A percentile compares a stretch with the other conserved stretches of the same genome.
phyloP scores from a whole-genome alignment of 2,888 invertebrate species.

The Synergus umbraculus region DNA sequence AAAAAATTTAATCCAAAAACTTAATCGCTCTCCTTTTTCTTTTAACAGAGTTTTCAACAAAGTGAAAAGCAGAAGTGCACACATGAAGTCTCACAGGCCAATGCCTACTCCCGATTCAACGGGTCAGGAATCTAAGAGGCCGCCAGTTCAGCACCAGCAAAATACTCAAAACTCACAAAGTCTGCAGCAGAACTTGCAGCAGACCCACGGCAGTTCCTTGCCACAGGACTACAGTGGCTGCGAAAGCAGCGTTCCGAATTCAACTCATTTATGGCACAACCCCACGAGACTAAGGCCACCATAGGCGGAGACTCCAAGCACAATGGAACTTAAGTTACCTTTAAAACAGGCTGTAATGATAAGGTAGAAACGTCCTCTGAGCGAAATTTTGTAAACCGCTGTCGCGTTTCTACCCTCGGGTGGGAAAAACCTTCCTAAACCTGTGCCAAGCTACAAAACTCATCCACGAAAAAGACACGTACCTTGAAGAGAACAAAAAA shows the following conservation, averaged over 20 bases:
- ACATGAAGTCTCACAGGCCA: constrained; percentile 99
- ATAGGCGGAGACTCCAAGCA: constrained; percentile 70
- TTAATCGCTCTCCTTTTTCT: constrained; percentile 50
- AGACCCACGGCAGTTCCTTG: constrained; percentile 32
- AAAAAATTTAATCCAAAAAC: not conserved
- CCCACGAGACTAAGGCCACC: constrained; percentile 75
- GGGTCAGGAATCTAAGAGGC: constrained; percentile 83
- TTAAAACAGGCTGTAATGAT: constrained; percentile 74
- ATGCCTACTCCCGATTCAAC: constrained; percentile 85
- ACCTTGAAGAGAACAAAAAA: constrained; percentile 31
- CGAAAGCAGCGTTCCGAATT: constrained; percentile 60
- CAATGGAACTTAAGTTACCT: constrained; percentile 73
- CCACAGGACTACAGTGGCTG: constrained; percentile 20
- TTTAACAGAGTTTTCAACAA: constrained; percentile 95
- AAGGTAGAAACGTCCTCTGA: constrained; percentile 35
- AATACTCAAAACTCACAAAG: constrained; percentile 52
- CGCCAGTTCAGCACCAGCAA: constrained; percentile 59
- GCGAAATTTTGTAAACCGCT: constrained; percentile 35
- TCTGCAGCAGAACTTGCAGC: constrained; percentile 47
- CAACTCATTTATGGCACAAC: constrained; percentile 74
- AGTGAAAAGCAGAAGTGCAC: constrained; percentile 99
- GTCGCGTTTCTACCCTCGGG: constrained; percentile 12
- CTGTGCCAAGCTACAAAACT: constrained; percentile 35
- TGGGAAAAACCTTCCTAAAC: constrained; percentile 18
- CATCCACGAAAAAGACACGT: constrained; percentile 36